Base-by-base conservation (phyloP, 2,888 invertebrate species). In the Calephelis perditalis region DNA sequence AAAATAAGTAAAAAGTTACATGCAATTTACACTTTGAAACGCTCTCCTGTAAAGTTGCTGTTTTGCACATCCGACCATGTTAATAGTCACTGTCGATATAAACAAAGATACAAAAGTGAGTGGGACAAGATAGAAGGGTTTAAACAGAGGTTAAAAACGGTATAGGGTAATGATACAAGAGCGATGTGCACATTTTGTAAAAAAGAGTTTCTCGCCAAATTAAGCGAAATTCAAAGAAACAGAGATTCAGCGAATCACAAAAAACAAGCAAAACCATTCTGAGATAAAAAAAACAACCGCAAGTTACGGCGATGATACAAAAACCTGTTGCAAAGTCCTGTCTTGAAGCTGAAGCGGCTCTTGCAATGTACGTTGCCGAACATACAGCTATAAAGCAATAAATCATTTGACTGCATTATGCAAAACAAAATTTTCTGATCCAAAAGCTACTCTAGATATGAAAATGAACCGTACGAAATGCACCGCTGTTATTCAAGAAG, bases 401-500 rank as follows among this genome's bases (percentile, higher is more conserved):
- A 9, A 26, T 47, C 15, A 47, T n/a, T 15, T 47, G 12, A 47
- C 47, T 15, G 15, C 26, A 47, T 47, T 47, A 15, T 47, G 47
- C 15, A 47, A 47, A 15, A 47, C 12, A 15, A 47, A 47, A 60
- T 67, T 67, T 63, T 61, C 62, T 37, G 56, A 60, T 60, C 56
- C 64, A 60, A 59, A 62, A 54, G 60, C 63, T 62, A 61, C 62
- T 62, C 58, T 57, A 60, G 62, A 64, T 58, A 64, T 69, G 59
- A 63, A 68, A 63, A 43, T 67, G 49, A 66, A 68, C 61, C 65
- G 64, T 55, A 67, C 65, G 49, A 67, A 67, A 66, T 66, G 65
- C 64, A 64, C 61, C 46, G 61, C 57, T 37, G 65, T 65, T 43
- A 64, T 67, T 47, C 15, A 46, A 12, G 46, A 15, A 47, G 15